These are phyloP conservation scores for Acanthaster planci DNA, from an alignment of 35 echinoderm and acorn worm genomes.

Conservation along the genomic window DNA sequence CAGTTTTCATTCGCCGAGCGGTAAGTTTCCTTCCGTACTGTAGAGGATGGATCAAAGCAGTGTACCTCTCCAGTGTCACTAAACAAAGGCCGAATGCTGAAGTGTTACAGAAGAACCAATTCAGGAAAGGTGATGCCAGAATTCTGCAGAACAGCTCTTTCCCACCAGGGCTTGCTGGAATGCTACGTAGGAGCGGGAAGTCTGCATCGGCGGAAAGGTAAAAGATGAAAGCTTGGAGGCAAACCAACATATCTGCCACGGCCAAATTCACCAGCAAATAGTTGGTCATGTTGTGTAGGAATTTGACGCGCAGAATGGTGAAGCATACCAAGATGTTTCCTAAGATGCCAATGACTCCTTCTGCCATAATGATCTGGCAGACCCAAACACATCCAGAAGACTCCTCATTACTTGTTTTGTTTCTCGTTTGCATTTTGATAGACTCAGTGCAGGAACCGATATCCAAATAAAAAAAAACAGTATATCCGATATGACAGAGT, in stretches of 20 bases:
- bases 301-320: background rate
- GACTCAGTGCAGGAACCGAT: no score
- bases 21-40: background rate
- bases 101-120: no score
- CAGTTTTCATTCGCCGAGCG: background rate
- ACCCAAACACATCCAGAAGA: background rate
- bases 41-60: background rate
- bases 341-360: background rate
- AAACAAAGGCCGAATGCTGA: background rate
- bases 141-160: no score
- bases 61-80: background rate
- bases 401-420: background rate
- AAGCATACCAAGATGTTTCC: background rate
- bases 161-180: no score
- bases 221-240: background rate
- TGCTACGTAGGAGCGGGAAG: no score
- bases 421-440: background rate
- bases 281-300: constrained; percentile 1
- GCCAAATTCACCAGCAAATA: constrained; percentile 1
- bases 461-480: no score
- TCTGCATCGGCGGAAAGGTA: no score
- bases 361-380: background rate
- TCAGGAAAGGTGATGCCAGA: no score
- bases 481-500: no score
- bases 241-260: background rate